phyloP scores from a whole-genome alignment of 2,888 invertebrate genomes.

The Athripsodes cinereus region DNA sequence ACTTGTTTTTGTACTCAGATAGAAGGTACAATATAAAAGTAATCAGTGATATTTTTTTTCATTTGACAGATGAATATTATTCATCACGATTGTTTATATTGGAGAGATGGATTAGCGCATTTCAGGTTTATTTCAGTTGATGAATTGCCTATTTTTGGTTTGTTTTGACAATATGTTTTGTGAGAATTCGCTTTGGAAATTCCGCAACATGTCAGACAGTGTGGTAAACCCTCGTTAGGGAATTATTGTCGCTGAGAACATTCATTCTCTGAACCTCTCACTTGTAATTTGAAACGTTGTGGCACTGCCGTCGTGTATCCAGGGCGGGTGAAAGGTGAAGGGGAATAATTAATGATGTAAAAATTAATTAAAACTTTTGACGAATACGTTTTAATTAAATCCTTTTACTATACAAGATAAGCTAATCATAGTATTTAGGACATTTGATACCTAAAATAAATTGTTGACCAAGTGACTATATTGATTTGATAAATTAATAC shows the following conservation, averaged over 20 bases:
- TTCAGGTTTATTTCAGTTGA: constrained; percentile 1
- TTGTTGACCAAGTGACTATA: too few species aligned
- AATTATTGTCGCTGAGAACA: constrained; percentile 9
- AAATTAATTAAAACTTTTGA: neutral
- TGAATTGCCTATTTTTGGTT: constrained; percentile 7
- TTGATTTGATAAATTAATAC: too few species aligned
- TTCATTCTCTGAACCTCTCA: constrained; percentile 1
- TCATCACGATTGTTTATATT: neutral
- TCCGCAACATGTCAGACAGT: neutral
- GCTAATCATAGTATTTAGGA: too few species aligned
- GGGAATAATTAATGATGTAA: neutral
- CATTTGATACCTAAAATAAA: too few species aligned
- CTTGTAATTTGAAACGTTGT: neutral
- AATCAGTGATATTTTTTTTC: neutral
- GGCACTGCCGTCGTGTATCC: neutral
- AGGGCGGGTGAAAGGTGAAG: neutral
- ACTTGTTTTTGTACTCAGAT: too few species aligned
- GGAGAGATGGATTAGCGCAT: neutral
- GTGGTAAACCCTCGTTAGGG: constrained; percentile 12
- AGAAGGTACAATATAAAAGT: too few species aligned
- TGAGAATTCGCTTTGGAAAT: constrained; percentile 10
- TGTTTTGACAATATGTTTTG: constrained; percentile 6
- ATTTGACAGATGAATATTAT: neutral
- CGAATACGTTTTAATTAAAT: neutral
- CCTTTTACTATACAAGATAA: too few species aligned